Evolutionary conservation across 2,888 invertebrate genomes (phyloP).

Genomic region (Carabus problematicus): DNA sequence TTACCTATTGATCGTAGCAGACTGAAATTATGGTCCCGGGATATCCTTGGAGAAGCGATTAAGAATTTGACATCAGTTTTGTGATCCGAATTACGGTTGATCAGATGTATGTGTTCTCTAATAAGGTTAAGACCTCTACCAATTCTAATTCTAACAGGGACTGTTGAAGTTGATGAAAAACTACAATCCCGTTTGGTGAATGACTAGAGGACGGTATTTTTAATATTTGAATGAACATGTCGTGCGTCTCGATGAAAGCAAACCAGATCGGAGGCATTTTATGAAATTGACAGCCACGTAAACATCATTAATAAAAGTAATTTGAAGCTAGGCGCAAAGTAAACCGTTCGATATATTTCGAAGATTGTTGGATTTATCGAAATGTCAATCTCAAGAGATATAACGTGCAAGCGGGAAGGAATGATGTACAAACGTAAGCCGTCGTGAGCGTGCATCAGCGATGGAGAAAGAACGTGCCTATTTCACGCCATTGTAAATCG

Average conservation of each 20-base stretch:
- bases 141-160: too few species aligned
- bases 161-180: too few species aligned
- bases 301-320: conserved; percentile 39
- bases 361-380: conserved; percentile 39
- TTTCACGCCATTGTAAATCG: conserved; percentile 26
- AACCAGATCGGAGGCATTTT: conserved; percentile 4
- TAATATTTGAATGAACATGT: not conserved
- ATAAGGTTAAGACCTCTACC: too few species aligned
- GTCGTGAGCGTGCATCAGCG: not conserved
- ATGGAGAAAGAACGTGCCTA: not conserved
- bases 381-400: conserved; percentile 33
- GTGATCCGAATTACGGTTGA: too few species aligned
- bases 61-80: too few species aligned
- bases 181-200: not conserved
- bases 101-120: too few species aligned
- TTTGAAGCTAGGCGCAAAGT: conserved; percentile 23
- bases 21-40: too few species aligned
- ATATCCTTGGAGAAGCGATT: too few species aligned
- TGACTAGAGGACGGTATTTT: not conserved
- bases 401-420: conserved; percentile 9
- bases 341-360: conserved; percentile 34
- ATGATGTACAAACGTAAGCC: not conserved
- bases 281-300: conserved; percentile 24
- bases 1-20: too few species aligned
- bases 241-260: conserved; percentile 3